Evolutionary conservation across 2,888 invertebrate genomes (phyloP), one percentile per base, ranked within the genome.

Genomic region (Gerris lacustris): DNA sequence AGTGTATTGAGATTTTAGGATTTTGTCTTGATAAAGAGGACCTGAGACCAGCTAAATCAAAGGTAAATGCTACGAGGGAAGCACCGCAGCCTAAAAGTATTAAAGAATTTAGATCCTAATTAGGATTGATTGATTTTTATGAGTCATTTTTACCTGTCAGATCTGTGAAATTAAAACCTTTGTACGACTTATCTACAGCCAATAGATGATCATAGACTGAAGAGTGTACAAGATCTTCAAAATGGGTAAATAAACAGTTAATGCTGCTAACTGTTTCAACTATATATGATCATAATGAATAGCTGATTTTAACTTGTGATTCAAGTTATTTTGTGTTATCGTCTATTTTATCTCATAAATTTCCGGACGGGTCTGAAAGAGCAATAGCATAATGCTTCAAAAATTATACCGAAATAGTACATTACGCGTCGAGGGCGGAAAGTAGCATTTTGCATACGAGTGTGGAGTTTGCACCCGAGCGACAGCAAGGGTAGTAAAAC

Each of bases 331-430:
- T 55, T 44, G 69, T 62, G 9, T 62, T 68, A 31, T 68, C 68
- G 0, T 47, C 31, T 15, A 63, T 69, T 31, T 63, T 69, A 63
- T 69, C 69, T 18, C 69, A 63, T 43, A n/a, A 63, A 5, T 43
- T 69, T 63, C 44, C 55, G 6, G n/a, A n/a, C n/a, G 68, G 17
- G 55, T 68, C 6, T 15, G 55, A 55, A 18, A n/a, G 45, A 55
- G 47, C 68, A 17, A 68, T 68, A 18, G 45, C 11, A 9, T 68
- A 47, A 47, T 18, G 68, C 68, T 2, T 68, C 55, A 45, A 55
- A 68, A 68, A 68, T 68, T 55, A 69, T 63, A 11, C 69, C 69
- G 0, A 31, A n/a, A n/a, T n/a, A n/a, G n/a, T n/a, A n/a, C n/a
- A n/a, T n/a, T n/a, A n/a, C n/a, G n/a, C n/a, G n/a, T n/a, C n/a